A percentile compares a stretch with the other conserved stretches of the same genome.
Evolutionary conservation across 2,888 invertebrate species (phyloP).

Genomic region (Myathropa florea): DNA sequence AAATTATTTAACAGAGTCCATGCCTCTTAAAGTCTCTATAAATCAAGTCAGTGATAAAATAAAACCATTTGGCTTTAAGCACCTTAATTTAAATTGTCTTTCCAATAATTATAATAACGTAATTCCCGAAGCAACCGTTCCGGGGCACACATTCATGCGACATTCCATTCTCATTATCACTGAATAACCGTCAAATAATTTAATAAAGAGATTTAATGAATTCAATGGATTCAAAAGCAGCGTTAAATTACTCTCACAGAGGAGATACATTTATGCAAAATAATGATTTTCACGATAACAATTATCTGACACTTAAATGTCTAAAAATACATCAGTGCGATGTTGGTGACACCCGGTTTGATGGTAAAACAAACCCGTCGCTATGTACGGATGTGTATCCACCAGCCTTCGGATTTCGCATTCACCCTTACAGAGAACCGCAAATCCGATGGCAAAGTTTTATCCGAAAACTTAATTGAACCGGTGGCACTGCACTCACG

Average conservation of each 20-base stretch:
- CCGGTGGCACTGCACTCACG: slow-evolving; percentile 50
- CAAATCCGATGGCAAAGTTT: slow-evolving; percentile 37
- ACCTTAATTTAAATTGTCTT: not conserved
- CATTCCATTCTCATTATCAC: slow-evolving; percentile 39
- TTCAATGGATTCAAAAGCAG: slow-evolving; percentile 50
- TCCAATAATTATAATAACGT: slow-evolving; percentile 22
- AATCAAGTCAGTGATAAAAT: not conserved
- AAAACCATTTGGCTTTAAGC: not conserved
- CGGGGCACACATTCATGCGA: not conserved
- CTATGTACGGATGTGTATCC: not conserved
- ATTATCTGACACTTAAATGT: slow-evolving; percentile 57
- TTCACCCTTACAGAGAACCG: slow-evolving; percentile 34
- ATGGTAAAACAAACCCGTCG: not conserved
- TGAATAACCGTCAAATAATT: slow-evolving; percentile 48
- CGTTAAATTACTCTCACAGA: slow-evolving; percentile 28
- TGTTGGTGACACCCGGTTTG: not conserved
- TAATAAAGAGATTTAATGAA: slow-evolving; percentile 55
- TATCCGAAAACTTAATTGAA: slow-evolving; percentile 62
- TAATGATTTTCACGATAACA: slow-evolving; percentile 51
- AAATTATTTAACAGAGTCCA: too few species aligned
- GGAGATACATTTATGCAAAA: slow-evolving; percentile 20
- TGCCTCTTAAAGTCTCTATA: too few species aligned
- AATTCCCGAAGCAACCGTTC: slow-evolving; percentile 1
- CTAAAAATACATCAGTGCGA: slow-evolving; percentile 34
- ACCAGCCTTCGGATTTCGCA: slow-evolving; percentile 6